Evolutionary conservation across 35 echinoderm and acorn worm genomes (phyloP), one percentile per base, ranked within the genome.

Genomic region (Stichopus chloronotus): DNA sequence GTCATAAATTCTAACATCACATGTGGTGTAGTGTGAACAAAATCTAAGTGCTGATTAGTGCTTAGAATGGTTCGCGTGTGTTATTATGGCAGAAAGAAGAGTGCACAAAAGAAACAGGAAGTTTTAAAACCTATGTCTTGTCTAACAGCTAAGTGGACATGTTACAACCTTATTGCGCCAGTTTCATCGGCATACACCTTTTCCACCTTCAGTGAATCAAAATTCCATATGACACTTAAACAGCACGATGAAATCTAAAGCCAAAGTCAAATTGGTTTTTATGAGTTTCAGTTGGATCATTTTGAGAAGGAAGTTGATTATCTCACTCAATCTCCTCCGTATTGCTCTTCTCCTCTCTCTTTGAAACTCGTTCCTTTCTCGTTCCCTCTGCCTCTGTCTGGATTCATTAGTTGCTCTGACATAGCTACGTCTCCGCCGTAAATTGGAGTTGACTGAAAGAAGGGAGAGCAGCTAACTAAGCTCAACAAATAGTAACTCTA

Each of bases 321-420:
- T 72, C 87, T 89, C 61, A 89, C 87, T 59, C 24, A 72, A 89
- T 89, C 90, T 74, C 19, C 90, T 17, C 56, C 90, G 54, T 53
- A 91, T 78, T 12, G 71, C 76, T 77, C 90, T 92, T 59, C 90
- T 92, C 89, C 94, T 77, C 82, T 85, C 84, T 5, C 91, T 87
- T 78, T 92, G 90, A 30, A 87, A 79, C 17, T 79, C 74, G 10
- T 58, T 87, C 19, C 94, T 82, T 5, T 94, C 93, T 58, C 61
- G 84, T 57, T 91, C 71, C 22, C 90, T 59, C 61, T 91, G 88
- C 52, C 93, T 74, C 25, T 93, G 96, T 72, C 96, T 76, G 60
- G 96, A 95, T 78, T 95, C 91, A 58, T 94, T 97, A n/a, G 96
- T 97, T 16, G 94, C 83, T 53, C 96, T 91, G 53, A 97, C 84